Conservation (phyloP, 2,888 invertebrate species). For the Thyatira batis region DNA sequence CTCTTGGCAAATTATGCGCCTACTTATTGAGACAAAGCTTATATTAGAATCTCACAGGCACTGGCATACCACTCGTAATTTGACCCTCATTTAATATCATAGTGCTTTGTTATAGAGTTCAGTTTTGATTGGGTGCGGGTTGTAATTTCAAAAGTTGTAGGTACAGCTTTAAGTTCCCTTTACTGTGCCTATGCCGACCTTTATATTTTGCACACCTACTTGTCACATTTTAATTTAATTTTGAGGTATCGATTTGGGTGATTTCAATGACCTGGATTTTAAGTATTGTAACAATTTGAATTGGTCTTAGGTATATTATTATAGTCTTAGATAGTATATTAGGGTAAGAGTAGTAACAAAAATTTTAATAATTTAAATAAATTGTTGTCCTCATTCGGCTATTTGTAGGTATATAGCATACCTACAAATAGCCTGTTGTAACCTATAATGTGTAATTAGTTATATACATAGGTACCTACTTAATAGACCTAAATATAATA, state of each 20-base stretch:
- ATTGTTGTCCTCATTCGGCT: too few relatives aligned
- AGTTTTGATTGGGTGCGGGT: neutral
- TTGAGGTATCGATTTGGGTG: neutral
- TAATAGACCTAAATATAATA: too few relatives aligned
- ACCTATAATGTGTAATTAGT: too few relatives aligned
- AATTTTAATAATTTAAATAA: too few relatives aligned
- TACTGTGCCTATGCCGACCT: slow-evolving; percentile 6
- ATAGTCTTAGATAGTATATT: too few relatives aligned
- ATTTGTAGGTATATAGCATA: too few relatives aligned
- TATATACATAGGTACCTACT: too few relatives aligned
- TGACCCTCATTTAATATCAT: neutral
- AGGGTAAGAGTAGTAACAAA: too few relatives aligned
- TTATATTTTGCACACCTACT: neutral
- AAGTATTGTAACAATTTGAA: neutral
- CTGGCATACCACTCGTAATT: slow-evolving; percentile 1
- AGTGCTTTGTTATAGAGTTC: neutral
- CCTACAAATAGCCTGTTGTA: too few relatives aligned
- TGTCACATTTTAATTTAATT: slow-evolving; percentile 3
- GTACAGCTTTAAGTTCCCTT: neutral
- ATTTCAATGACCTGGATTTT: neutral
- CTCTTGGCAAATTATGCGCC: slow-evolving; percentile 33
- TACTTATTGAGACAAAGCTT: slow-evolving; percentile 35
- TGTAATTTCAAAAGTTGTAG: neutral
- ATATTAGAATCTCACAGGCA: slow-evolving; percentile 13
- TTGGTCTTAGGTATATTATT: too few relatives aligned